phyloP scores from a whole-genome alignment of 2,797 vertebrate species.

The Thunnus albacares region DNA sequence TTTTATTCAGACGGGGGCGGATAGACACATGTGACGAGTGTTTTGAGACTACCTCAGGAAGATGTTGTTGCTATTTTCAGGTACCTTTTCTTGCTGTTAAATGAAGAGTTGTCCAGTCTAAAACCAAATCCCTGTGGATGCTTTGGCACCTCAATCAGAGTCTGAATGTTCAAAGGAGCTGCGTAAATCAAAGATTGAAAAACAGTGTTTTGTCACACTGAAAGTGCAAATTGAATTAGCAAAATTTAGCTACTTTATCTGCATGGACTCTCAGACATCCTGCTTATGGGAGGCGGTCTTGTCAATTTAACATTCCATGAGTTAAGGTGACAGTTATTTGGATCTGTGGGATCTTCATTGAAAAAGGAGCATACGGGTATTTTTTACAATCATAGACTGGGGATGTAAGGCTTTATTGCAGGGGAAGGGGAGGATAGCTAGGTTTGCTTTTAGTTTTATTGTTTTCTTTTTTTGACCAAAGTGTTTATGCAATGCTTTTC shows the following conservation, averaged over 20 bases:
- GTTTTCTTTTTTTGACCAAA: constrained; percentile 81
- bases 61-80: constrained; percentile 86
- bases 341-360: constrained; percentile 71
- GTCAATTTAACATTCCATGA: constrained; percentile 80
- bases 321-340: constrained; percentile 68
- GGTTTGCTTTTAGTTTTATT: constrained; percentile 66
- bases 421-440: constrained; percentile 72
- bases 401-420: constrained; percentile 74
- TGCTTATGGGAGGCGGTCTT: constrained; percentile 59
- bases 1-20: constrained; percentile 85
- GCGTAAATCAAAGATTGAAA: constrained; percentile 67
- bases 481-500: constrained; percentile 85
- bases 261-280: constrained; percentile 64
- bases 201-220: constrained; percentile 59
- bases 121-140: constrained; percentile 70
- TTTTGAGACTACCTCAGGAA: constrained; percentile 98
- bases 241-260: constrained; percentile 60
- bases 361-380: constrained; percentile 83
- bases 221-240: constrained; percentile 55
- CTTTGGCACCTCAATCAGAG: constrained; percentile 76
- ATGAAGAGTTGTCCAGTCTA: constrained; percentile 79
- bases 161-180: constrained; percentile 74
- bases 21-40: constrained; percentile 85
- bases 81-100: constrained; percentile 84
- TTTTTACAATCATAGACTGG: constrained; percentile 87